A percentile compares a stretch with the other conserved stretches of the same genome.
Conservation (phyloP, 2,888 invertebrate genomes). For the Polydesmus complanatus region DNA sequence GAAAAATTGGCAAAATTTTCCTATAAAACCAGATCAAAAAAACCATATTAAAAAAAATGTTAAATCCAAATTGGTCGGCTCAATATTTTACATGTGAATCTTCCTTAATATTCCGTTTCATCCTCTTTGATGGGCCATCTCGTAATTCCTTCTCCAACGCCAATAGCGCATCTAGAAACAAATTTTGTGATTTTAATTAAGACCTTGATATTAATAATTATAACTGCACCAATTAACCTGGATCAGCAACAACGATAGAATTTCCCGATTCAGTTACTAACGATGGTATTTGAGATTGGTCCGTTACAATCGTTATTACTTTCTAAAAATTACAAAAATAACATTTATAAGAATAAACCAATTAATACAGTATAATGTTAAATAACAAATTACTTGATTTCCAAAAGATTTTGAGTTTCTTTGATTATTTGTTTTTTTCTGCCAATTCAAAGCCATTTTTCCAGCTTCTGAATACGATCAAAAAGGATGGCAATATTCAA, state of each 20-base stretch:
- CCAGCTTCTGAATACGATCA: slow-evolving; percentile 30
- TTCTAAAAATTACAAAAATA: slow-evolving; percentile 10
- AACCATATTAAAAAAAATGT: no score
- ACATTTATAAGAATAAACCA: not conserved
- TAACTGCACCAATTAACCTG: not conserved
- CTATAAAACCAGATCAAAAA: no score
- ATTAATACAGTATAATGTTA: not conserved
- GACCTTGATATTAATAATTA: no score
- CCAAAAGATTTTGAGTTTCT: not conserved
- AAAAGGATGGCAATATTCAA: no score
- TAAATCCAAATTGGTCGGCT: no score
- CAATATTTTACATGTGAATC: no score
- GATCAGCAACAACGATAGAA: slow-evolving; percentile 14
- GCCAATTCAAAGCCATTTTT: slow-evolving; percentile 33
- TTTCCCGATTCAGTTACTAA: slow-evolving; percentile 10
- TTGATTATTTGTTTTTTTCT: slow-evolving; percentile 26
- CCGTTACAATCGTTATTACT: slow-evolving; percentile 18
- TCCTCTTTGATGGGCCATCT: not conserved
- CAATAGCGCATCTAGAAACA: not conserved
- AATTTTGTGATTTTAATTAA: no score
- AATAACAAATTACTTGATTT: not conserved
- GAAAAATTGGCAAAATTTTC: slow-evolving; percentile 13
- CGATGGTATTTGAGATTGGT: slow-evolving; percentile 16
- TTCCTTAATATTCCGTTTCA: not conserved
- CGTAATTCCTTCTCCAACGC: not conserved